phyloP scores from a whole-genome alignment of 2,888 invertebrate genomes.

The Ecliptopera silaceata region DNA sequence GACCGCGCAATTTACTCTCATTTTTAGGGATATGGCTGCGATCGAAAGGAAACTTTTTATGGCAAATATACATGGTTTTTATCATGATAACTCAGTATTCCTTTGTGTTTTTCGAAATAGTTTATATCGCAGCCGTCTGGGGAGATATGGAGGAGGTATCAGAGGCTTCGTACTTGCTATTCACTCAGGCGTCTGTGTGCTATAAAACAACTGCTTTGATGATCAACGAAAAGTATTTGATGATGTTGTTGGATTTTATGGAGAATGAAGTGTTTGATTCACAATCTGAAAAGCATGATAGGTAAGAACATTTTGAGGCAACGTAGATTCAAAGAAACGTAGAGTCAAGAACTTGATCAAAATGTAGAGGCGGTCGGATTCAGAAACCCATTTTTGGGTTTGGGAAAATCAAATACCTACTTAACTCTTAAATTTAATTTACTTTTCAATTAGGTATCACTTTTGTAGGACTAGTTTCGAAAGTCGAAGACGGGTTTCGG shows the following conservation, averaged over 20 bases:
- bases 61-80: constrained; percentile 49
- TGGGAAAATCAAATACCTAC: too few species aligned
- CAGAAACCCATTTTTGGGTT: too few species aligned
- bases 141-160: constrained; percentile 67
- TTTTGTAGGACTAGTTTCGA: too few species aligned
- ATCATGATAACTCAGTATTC: constrained; percentile 60
- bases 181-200: constrained; percentile 69
- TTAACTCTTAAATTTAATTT: too few species aligned
- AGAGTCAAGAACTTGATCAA: not conserved
- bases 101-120: constrained; percentile 63
- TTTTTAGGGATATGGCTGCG: constrained; percentile 62
- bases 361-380: too few species aligned
- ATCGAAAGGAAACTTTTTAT: constrained; percentile 43
- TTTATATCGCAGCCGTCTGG: constrained; percentile 63
- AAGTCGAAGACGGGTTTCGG: too few species aligned
- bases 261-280: constrained; percentile 52
- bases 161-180: constrained; percentile 65
- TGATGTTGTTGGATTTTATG: constrained; percentile 53
- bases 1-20: constrained; percentile 54
- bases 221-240: constrained; percentile 51
- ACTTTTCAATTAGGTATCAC: too few species aligned
- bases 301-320: too few species aligned
- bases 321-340: too few species aligned
- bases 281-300: constrained; percentile 43
- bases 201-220: constrained; percentile 64